phyloP scores from a whole-genome alignment of 92 coral and sea anemone genomes.

The Anthopleura xanthogrammica region DNA sequence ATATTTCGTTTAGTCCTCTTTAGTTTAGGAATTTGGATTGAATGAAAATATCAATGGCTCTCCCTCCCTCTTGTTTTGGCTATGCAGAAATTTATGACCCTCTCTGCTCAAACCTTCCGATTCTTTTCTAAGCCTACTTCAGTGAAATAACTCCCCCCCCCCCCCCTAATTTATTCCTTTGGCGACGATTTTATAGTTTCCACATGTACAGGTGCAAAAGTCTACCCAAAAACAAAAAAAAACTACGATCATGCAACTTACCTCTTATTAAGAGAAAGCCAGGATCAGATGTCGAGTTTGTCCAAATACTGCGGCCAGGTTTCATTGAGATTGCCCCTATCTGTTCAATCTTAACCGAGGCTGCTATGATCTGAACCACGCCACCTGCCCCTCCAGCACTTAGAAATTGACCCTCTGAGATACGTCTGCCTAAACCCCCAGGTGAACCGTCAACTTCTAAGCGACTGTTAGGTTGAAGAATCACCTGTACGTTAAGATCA shows the following conservation, averaged over 20 bases:
- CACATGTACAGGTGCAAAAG: no score
- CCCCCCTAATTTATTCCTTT: no score
- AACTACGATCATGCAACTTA: not conserved
- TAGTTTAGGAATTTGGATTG: no score
- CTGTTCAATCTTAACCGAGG: not conserved
- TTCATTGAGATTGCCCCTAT: constrained; percentile 1
- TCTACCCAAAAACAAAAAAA: not conserved
- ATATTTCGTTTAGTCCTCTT: no score
- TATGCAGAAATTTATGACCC: no score
- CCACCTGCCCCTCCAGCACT: constrained; percentile 32
- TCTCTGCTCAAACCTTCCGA: no score
- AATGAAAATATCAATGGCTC: no score
- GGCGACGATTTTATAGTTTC: no score
- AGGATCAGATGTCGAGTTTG: not conserved
- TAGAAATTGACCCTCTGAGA: not conserved
- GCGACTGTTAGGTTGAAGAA: constrained; percentile 3
- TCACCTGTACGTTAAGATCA: constrained; percentile 7
- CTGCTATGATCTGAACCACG: constrained; percentile 34
- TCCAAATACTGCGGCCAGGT: constrained; percentile 10
- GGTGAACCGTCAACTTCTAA: constrained; percentile 30
- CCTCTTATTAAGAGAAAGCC: not conserved
- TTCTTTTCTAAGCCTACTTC: no score
- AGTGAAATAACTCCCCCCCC: no score
- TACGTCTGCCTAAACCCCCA: not conserved
- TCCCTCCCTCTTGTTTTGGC: no score